phyloP scores from a whole-genome alignment of 2,113 vertebrate genomes.

The Catharus minimus region DNA sequence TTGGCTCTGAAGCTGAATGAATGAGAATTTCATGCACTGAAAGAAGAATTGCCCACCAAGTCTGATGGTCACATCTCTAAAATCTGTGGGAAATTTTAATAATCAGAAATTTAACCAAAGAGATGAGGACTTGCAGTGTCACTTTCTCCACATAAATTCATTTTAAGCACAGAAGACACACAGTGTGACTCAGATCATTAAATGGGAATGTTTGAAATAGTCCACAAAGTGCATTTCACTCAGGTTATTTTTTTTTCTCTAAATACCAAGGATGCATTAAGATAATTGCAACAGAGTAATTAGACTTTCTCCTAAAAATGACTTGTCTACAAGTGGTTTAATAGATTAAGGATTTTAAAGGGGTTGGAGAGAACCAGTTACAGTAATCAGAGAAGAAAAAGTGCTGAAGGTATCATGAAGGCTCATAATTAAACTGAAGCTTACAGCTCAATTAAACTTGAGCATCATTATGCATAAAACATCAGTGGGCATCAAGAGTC shows the following conservation, averaged over 20 bases:
- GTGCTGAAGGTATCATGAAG: conserved; percentile 71
- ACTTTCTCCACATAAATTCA: background rate
- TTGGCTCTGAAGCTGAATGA: background rate
- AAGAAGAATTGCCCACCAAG: background rate
- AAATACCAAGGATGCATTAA: conserved; percentile 61
- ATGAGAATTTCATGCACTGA: background rate
- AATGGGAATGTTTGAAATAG: conserved; percentile 18
- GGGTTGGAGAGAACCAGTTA: conserved; percentile 60
- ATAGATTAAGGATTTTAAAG: conserved; percentile 70
- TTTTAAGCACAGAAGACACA: background rate
- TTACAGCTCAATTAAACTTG: conserved; percentile 79
- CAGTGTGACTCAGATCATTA: background rate
- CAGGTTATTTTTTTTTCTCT: background rate
- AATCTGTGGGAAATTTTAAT: background rate
- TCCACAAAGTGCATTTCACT: conserved; percentile 42
- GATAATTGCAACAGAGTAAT: conserved; percentile 63
- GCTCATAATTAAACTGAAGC: conserved; percentile 78
- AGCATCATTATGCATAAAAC: conserved; percentile 76
- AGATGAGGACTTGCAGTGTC: background rate
- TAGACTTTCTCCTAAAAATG: conserved; percentile 68
- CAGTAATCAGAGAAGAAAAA: conserved; percentile 73
- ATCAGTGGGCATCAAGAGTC: conserved; percentile 67
- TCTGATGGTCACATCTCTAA: background rate
- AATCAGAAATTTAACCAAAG: background rate
- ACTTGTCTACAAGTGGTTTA: conserved; percentile 59